These are phyloP conservation scores for Noctuana brunneofusca DNA, from an alignment of 2,888 invertebrate genomes.

Conservation along the genomic window DNA sequence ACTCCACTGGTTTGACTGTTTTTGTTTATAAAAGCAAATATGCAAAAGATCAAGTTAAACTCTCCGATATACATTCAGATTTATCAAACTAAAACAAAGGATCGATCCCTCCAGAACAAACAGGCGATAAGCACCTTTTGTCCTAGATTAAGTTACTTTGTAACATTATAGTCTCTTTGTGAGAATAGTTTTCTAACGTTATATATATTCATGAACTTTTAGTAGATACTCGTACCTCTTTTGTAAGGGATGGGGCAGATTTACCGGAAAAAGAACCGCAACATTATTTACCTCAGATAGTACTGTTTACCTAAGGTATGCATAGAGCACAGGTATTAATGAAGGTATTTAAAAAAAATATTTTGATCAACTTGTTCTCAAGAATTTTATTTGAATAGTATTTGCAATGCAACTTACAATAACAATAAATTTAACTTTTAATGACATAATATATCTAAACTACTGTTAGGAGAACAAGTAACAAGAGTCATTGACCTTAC, in stretches of 20 bases:
- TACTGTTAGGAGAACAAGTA: too few species aligned
- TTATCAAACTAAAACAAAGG: constrained; percentile 19
- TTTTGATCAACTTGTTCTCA: too few species aligned
- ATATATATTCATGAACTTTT: neutral
- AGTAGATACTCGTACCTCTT: neutral
- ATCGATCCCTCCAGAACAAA: constrained; percentile 15
- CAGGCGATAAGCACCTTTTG: constrained; percentile 21
- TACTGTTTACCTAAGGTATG: too few species aligned
- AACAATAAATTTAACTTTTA: neutral
- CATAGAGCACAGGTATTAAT: too few species aligned
- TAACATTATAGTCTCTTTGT: constrained; percentile 14
- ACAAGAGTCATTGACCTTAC: neutral
- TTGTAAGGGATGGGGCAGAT: neutral
- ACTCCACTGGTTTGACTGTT: too few species aligned
- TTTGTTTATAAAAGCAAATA: neutral
- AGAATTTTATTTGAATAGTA: too few species aligned
- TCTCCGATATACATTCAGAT: constrained; percentile 14
- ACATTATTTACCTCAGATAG: too few species aligned
- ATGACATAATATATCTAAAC: too few species aligned
- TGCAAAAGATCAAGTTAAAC: neutral
- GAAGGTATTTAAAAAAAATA: too few species aligned
- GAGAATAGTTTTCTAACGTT: constrained; percentile 8
- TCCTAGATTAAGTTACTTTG: constrained; percentile 19
- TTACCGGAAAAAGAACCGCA: neutral
- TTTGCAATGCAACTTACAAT: too few species aligned